phyloP scores from a whole-genome alignment of 2,113 vertebrate species.

The Alethe castanea region DNA sequence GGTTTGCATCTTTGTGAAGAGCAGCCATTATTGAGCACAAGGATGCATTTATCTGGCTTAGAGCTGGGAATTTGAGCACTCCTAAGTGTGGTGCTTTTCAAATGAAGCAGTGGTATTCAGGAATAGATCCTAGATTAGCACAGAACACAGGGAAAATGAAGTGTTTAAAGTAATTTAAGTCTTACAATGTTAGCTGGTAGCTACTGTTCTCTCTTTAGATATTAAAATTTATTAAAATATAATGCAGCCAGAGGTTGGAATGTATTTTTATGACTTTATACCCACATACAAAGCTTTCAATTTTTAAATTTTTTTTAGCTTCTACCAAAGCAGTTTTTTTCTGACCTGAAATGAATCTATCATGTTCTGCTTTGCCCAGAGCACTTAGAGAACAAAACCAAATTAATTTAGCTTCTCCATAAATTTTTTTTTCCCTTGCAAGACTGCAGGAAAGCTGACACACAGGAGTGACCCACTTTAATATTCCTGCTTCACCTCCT shows the following conservation, averaged over 20 bases:
- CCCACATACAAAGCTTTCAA: not conserved
- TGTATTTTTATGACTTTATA: not conserved
- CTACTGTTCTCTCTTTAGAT: not conserved
- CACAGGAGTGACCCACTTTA: not conserved
- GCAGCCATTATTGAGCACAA: not conserved
- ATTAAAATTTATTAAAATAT: not conserved
- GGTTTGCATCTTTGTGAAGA: not conserved
- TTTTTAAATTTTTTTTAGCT: not conserved
- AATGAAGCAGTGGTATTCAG: not conserved
- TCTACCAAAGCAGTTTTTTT: not conserved
- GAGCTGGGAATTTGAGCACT: not conserved
- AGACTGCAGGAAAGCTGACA: not conserved
- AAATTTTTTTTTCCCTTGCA: not conserved
- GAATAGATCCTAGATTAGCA: not conserved
- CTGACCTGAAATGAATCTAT: not conserved
- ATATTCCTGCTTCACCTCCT: not conserved
- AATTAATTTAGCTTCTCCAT: not conserved
- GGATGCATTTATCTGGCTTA: not conserved
- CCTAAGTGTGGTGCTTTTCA: not conserved
- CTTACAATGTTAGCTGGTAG: not conserved
- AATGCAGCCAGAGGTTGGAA: not conserved
- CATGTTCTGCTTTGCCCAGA: not conserved
- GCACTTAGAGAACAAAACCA: constrained; percentile 16
- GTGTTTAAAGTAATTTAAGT: not conserved
- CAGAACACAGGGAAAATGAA: not conserved